These are phyloP conservation scores for Tachina grossa DNA, from an alignment of 2,888 invertebrate species.

Conservation along the genomic window DNA sequence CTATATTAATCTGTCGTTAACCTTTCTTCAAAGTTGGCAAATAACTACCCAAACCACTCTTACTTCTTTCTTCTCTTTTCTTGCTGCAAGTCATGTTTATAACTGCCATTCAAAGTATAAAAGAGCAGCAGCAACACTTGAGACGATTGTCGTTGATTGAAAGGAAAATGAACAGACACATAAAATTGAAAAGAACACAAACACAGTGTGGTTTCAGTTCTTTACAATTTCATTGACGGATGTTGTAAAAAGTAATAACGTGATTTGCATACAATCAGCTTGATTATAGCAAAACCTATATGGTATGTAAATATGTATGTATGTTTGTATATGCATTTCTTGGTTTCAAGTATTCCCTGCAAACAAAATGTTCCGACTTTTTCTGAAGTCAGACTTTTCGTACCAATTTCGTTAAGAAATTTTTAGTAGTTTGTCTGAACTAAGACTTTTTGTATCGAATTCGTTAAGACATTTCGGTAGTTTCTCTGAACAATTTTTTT, in stretches of 20 bases:
- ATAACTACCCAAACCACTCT: slow-evolving; percentile 21
- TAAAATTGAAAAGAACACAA: slow-evolving; percentile 29
- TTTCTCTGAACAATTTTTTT: too few species aligned
- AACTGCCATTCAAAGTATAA: background rate
- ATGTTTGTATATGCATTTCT: background rate
- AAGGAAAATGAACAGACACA: slow-evolving; percentile 47
- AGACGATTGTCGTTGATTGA: slow-evolving; percentile 44
- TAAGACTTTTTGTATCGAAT: too few species aligned
- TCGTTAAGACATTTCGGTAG: too few species aligned
- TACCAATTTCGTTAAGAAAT: too few species aligned
- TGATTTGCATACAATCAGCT: slow-evolving; percentile 65
- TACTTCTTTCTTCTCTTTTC: slow-evolving; percentile 15
- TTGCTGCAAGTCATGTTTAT: slow-evolving; percentile 28
- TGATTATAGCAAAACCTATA: slow-evolving; percentile 38
- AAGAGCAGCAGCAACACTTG: background rate
- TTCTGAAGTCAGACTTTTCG: too few species aligned
- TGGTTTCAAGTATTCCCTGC: slow-evolving; percentile 32
- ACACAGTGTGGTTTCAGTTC: slow-evolving; percentile 40
- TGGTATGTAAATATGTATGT: too few species aligned
- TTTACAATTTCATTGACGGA: slow-evolving; percentile 68
- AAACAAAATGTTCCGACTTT: too few species aligned
- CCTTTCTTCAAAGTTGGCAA: background rate
- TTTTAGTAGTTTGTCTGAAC: too few species aligned
- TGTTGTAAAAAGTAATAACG: slow-evolving; percentile 62
- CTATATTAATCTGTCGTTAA: background rate